Evolutionary conservation across 2,797 vertebrate species (phyloP), one percentile per base, ranked within the genome.

Genomic region (Nothura maculosa): DNA sequence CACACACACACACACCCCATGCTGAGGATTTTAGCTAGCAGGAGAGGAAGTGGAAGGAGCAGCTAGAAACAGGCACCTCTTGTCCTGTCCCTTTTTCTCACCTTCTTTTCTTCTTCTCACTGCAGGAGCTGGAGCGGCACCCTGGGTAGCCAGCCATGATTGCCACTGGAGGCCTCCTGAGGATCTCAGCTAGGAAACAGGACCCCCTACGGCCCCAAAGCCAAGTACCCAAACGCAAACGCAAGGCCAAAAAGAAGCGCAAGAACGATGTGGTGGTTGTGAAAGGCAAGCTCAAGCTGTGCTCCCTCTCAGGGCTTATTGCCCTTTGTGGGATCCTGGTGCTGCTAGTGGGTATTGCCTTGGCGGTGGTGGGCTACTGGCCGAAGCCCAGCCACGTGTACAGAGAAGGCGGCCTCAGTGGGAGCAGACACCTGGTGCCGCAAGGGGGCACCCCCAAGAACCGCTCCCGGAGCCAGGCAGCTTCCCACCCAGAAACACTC

Each of bases 301-400:
- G 98, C 96, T 99, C 99, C 18, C 30, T 98, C 25, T 99, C 99
- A 0, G 99, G 99, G 27, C 86, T 99, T 81, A 98, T 99, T 22
- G 99, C 99, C 3, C 98, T 98, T 12, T 97, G 99, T 27, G 99
- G 99, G 43, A 97, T 99, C 61, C 67, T 98, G 1, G 98, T 99
- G 63, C 97, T 99, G 74, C 94, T 99, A 79, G 98, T 99, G 89
- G 99, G 99, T 84, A 98, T 99, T 8, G 97, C 99, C 70, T 98
- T 99, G 98, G 99, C 99, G 0, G 98, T 99, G 25, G 97, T 99
- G 96, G 99, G 99, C 86, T 99, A 99, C 97, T 99, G 99, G 99
- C 99, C 99, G 2, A 99, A 98, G 82, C 97, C 98, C 87, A 98
- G 82, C 96, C 96, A 98, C 10, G 80, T 97, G 78, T 98, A 98